Evolutionary conservation across 2,797 vertebrate species (phyloP).

Genomic region (Micromesistius poutassou): DNA sequence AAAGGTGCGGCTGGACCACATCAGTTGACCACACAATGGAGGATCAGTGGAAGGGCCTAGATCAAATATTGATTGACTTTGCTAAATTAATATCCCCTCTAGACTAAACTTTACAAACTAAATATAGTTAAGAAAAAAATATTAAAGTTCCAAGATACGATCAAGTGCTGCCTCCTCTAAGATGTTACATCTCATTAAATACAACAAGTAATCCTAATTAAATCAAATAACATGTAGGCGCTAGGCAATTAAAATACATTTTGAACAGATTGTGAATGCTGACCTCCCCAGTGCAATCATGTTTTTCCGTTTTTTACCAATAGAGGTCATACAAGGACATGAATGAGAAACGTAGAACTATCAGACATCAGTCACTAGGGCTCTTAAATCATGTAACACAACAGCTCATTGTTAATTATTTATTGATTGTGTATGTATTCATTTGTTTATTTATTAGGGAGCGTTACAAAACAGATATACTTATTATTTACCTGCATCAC

Average conservation of each 20-base stretch:
- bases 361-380: neutral
- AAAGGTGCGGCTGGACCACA: no score
- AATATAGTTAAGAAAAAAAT: neutral
- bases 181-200: neutral
- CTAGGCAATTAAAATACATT: neutral
- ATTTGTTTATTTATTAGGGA: neutral
- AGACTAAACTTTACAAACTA: no score
- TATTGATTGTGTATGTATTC: no score
- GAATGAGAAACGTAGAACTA: neutral
- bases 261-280: neutral
- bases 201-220: neutral
- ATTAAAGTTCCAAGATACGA: no score
- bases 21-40: no score
- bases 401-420: no score
- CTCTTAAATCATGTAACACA: neutral
- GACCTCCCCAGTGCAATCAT: neutral
- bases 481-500: no score
- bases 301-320: neutral
- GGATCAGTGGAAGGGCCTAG: no score
- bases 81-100: no score
- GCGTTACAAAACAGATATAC: no score
- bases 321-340: slow-evolving; percentile 3
- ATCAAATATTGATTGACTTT: no score
- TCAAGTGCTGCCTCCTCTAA: neutral
- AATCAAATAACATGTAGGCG: neutral